A percentile compares a stretch with the other conserved stretches of the same genome.
Conservation (phyloP, 2,888 invertebrate species). For the Sphaerophoria taeniata region DNA sequence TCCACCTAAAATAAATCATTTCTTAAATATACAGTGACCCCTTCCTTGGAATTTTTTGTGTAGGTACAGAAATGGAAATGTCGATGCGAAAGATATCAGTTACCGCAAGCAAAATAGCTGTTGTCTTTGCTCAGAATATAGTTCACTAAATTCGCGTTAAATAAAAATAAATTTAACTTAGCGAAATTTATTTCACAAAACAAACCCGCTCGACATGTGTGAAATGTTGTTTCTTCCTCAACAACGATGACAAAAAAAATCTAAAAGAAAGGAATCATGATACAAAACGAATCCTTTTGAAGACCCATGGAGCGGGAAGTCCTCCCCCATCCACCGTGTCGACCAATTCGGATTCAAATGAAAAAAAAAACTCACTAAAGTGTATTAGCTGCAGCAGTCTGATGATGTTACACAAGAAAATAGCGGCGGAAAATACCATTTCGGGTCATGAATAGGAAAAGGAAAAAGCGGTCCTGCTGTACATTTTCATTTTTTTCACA, state of each 20-base stretch:
- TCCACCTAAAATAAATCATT: conserved; percentile 58
- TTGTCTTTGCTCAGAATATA: not conserved
- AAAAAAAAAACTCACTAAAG: conserved; percentile 24
- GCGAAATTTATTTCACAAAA: conserved; percentile 67
- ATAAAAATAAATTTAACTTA: conserved; percentile 72
- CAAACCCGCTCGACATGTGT: conserved; percentile 64
- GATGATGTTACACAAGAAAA: conserved; percentile 48
- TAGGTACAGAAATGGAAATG: not conserved
- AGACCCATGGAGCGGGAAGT: conserved; percentile 52
- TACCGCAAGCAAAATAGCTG: conserved; percentile 21
- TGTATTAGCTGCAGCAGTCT: conserved; percentile 58
- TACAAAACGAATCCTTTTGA: conserved; percentile 44
- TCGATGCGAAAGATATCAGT: conserved; percentile 58
- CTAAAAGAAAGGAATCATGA: conserved; percentile 25
- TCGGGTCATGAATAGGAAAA: conserved; percentile 61
- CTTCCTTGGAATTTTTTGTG: not conserved
- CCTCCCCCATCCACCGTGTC: not conserved
- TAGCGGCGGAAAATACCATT: conserved; percentile 63
- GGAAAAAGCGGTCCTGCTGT: conserved; percentile 47
- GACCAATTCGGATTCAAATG: not conserved
- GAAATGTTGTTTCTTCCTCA: conserved; percentile 43
- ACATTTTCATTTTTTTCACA: conserved; percentile 6
- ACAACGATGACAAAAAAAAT: conserved; percentile 17
- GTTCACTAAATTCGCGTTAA: conserved; percentile 56
- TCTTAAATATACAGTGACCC: conserved; percentile 40